Conservation (phyloP, 2,113 vertebrate genomes). For the Plecturocebus donacophilus region DNA sequence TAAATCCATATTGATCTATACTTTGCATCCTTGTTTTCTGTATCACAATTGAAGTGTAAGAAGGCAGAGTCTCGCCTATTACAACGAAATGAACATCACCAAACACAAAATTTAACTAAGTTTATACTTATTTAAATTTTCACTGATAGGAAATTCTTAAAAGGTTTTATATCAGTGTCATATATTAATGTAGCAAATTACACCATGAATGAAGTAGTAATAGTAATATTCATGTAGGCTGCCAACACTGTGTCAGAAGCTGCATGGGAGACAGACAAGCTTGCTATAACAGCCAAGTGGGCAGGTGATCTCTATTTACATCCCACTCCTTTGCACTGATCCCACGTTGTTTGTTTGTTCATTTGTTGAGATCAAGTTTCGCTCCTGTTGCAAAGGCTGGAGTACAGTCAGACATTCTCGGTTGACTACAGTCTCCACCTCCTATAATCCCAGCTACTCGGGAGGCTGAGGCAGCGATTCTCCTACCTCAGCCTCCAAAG, state of each 20-base stretch:
- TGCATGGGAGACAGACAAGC: not conserved
- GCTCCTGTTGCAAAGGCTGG: no score
- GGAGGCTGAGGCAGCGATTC: no score
- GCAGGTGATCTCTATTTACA: not conserved
- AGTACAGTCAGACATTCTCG: no score
- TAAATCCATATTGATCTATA: not conserved
- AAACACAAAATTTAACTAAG: not conserved
- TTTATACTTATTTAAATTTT: constrained; percentile 19
- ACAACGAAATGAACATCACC: not conserved
- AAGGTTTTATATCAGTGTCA: not conserved
- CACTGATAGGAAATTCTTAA: not conserved
- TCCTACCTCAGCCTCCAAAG: no score
- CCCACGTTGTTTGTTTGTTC: not conserved
- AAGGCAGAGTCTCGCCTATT: not conserved
- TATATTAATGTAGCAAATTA: not conserved
- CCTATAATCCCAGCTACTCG: no score
- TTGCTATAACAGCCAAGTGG: not conserved
- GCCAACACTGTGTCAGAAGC: not conserved
- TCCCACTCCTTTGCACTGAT: not conserved
- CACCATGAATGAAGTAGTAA: not conserved
- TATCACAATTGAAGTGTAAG: not conserved
- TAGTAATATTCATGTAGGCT: no score
- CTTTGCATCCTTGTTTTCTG: not conserved
- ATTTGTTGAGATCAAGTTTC: not conserved
- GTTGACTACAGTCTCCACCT: no score